phyloP scores from a whole-genome alignment of 2,888 invertebrate genomes.

The Allacma fusca region DNA sequence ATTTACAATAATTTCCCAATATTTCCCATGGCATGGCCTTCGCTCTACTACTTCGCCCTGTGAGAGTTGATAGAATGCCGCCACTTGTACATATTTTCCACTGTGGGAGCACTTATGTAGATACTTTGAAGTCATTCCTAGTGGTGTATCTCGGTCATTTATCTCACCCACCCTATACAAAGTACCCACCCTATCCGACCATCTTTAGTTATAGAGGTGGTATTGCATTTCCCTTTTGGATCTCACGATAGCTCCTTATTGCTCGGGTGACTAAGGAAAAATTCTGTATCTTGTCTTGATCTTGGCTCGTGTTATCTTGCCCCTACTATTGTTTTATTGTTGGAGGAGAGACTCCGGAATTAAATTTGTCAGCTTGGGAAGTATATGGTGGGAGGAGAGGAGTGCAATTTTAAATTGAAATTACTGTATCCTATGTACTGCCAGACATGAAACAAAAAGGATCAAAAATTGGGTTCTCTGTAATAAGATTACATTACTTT shows the following conservation, averaged over 20 bases:
- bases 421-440: neutral
- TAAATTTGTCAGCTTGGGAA: neutral
- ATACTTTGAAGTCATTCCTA: neutral
- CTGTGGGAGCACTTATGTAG: too few species aligned
- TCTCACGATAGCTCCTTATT: neutral
- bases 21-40: slow-evolving; percentile 44
- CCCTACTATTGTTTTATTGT: neutral
- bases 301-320: neutral
- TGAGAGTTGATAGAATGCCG: slow-evolving; percentile 35
- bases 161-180: slow-evolving; percentile 27
- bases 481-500: too few species aligned
- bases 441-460: neutral
- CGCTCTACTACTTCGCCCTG: neutral
- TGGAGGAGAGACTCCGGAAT: neutral
- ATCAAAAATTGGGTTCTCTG: too few species aligned
- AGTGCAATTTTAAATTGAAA: neutral
- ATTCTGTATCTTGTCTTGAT: neutral
- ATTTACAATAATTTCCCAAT: slow-evolving; percentile 53
- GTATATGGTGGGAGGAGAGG: too few species aligned
- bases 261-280: neutral
- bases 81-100: slow-evolving; percentile 2
- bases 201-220: slow-evolving; percentile 11
- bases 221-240: neutral
- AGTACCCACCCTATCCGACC: slow-evolving; percentile 17
- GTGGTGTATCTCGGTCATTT: slow-evolving; percentile 29